Base-by-base conservation (phyloP, 2,797 vertebrate genomes). In the Rhinogobio ventralis region DNA sequence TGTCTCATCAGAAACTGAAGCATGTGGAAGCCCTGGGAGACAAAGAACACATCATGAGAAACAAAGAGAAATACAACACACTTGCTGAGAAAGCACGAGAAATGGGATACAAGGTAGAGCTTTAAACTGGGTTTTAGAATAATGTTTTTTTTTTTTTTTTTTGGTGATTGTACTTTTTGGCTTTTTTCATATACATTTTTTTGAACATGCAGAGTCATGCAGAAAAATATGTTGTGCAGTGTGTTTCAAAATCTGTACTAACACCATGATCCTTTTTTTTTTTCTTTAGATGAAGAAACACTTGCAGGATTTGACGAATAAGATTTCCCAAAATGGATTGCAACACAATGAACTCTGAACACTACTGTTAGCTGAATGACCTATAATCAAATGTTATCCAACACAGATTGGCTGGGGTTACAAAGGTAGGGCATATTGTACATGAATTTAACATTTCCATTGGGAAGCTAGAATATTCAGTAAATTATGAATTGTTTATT, bases 261-360 rank as follows among this genome's bases (percentile, higher is more conserved):
- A 75, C 9, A 0, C 1, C 0, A 2, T 62, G 19, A 3, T 33
- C 17, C 19, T 19, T 36, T 7, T 79, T 20, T 55, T 9, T 84
- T 89, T 82, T 67, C 86, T 82, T 82, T 92, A 99, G 98, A 99
- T 99, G 90, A 99, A 98, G 95, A 99, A 99, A 90, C 98, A 99
- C 55, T 89, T 99, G 85, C 98, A 99, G 90, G 98, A 99, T 81
- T 92, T 99, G 88, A 96, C 95, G 69, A 95, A 96, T 91, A 96
- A 98, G 91, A 95, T 99, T 83, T 97, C 96, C 2, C 93, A 93
- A 80, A 90, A 94, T 51, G 97, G 96, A n/a, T 95, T 97, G 15
- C 87, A 94, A 13, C 98, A 99, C 93, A 99, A 99, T 0, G 98
- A 99, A 85, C 96, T 99, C 68, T 99, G 91, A 97, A 84, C 76